Evolutionary conservation across 2,888 invertebrate genomes (phyloP).

Genomic region (Cantharis nigra): DNA sequence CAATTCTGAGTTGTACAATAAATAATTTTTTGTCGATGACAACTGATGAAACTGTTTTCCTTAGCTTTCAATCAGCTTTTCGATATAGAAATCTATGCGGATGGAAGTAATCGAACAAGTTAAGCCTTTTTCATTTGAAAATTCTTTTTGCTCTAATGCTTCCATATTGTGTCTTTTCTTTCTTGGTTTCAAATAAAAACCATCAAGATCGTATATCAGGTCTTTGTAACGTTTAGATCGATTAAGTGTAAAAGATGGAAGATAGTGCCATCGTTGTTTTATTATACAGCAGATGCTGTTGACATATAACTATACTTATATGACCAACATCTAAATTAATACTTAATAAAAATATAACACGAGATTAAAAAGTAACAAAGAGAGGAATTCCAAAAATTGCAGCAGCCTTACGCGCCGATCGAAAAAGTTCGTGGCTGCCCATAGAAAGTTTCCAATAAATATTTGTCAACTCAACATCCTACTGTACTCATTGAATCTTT

Average conservation of each 20-base stretch:
- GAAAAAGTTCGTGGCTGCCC: neutral
- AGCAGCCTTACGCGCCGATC: neutral
- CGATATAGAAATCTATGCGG: neutral
- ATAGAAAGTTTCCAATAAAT: neutral
- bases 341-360: neutral
- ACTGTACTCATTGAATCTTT: slow-evolving; percentile 5
- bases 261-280: slow-evolving; percentile 43
- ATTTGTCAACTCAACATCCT: neutral
- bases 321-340: slow-evolving; percentile 17
- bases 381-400: neutral
- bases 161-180: slow-evolving; percentile 27
- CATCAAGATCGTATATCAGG: slow-evolving; percentile 30
- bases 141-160: slow-evolving; percentile 23
- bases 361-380: neutral
- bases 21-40: neutral
- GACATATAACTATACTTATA: slow-evolving; percentile 37
- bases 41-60: neutral
- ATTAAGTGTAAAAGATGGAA: slow-evolving; percentile 36
- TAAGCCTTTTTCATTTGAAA: slow-evolving; percentile 20
- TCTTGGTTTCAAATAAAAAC: slow-evolving; percentile 28
- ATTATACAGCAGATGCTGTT: slow-evolving; percentile 42
- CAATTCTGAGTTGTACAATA: neutral
- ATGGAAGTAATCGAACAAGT: neutral
- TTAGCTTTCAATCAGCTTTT: neutral
- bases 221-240: slow-evolving; percentile 27